Evolutionary conservation across 2,888 invertebrate genomes (phyloP).

Genomic region (Pantelozetes paolii): DNA sequence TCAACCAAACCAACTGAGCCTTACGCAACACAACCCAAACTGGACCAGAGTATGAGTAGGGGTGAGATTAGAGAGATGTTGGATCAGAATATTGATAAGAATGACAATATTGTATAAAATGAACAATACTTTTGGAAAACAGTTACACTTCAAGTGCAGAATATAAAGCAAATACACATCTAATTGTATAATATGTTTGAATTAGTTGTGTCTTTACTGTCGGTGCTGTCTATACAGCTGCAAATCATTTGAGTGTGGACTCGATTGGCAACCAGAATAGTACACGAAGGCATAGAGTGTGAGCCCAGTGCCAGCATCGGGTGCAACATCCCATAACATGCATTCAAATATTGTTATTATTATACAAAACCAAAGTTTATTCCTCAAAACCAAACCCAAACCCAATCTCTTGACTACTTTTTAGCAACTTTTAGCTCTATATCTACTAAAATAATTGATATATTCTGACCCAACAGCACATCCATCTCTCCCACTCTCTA

Average conservation of each 20-base stretch:
- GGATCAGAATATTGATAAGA: conserved; percentile 1
- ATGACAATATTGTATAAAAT: conserved; percentile 3
- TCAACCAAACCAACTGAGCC: background rate
- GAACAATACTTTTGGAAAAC: background rate
- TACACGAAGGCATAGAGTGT: background rate
- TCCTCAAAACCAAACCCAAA: background rate
- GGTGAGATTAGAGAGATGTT: background rate
- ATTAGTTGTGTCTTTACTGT: background rate
- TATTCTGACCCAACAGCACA: background rate
- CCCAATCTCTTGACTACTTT: background rate
- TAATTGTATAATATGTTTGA: too few relatives aligned
- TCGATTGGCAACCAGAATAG: background rate
- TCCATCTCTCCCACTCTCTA: background rate
- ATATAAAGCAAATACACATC: conserved; percentile 5
- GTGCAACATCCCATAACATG: conserved; percentile 3
- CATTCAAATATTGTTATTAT: background rate
- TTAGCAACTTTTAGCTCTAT: conserved; percentile 18
- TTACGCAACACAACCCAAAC: background rate
- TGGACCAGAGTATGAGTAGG: background rate
- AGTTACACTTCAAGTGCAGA: background rate
- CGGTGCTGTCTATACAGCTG: background rate
- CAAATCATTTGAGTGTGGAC: background rate
- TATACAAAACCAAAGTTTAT: background rate
- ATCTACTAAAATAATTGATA: background rate
- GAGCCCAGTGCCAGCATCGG: background rate